phyloP scores from a whole-genome alignment of 2,888 invertebrate genomes.

The Leucozona laternaria region DNA sequence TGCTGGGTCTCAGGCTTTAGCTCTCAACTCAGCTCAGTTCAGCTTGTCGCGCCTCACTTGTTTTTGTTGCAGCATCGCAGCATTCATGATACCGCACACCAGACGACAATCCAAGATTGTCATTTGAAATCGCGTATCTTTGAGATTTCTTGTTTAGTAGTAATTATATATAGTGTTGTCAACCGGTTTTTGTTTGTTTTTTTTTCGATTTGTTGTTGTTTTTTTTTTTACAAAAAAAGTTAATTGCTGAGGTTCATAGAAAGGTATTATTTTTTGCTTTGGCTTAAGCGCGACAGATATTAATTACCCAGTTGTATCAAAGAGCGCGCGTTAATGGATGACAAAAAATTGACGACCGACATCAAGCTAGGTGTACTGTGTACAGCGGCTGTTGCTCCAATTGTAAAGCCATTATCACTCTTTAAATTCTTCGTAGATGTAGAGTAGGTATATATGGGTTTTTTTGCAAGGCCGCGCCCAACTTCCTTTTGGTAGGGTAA shows the following conservation, averaged over 20 bases:
- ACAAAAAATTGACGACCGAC: slow-evolving; percentile 59
- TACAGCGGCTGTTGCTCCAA: slow-evolving; percentile 33
- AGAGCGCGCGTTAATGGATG: slow-evolving; percentile 63
- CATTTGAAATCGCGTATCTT: slow-evolving; percentile 57
- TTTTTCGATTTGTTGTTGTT: not conserved
- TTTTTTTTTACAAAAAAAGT: slow-evolving; percentile 9
- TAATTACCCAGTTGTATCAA: slow-evolving; percentile 61
- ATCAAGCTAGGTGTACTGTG: not conserved
- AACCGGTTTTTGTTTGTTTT: slow-evolving; percentile 49
- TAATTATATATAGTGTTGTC: slow-evolving; percentile 4
- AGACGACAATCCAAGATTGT: slow-evolving; percentile 45
- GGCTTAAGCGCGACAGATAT: slow-evolving; percentile 60
- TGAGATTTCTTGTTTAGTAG: slow-evolving; percentile 44
- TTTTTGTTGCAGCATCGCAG: not conserved
- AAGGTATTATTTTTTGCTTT: slow-evolving; percentile 22
- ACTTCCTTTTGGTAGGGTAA: slow-evolving; percentile 50
- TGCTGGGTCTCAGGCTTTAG: slow-evolving; percentile 12
- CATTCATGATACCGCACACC: slow-evolving; percentile 6
- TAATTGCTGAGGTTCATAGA: slow-evolving; percentile 44
- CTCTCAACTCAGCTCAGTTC: not conserved
- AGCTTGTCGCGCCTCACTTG: not conserved
- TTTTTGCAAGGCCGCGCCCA: slow-evolving; percentile 65
- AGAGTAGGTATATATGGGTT: slow-evolving; percentile 1
- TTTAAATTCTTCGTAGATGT: not conserved
- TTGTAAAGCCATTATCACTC: slow-evolving; percentile 60